Evolutionary conservation across 1,140 invertebrate species (phyloP), one percentile per base, ranked within the genome.

Genomic region (Drosophila varians): DNA sequence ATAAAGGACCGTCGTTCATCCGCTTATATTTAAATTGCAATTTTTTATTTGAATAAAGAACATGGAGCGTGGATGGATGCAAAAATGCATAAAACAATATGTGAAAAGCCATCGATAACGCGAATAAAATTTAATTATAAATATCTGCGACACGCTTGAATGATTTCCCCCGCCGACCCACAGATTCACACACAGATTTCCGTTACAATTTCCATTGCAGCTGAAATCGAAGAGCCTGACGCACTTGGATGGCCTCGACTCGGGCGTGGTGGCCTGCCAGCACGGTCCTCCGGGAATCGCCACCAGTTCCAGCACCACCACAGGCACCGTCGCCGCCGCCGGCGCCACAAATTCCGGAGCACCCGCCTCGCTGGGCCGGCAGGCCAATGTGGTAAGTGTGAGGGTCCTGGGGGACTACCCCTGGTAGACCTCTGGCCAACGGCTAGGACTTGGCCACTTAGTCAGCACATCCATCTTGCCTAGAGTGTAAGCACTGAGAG

Each of bases 201-300:
- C 34, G 74, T 70, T 74, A 56, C 52, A 9, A 7, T 52, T 54
- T 77, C 56, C 48, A 49, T 90, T 84, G 31, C 74, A 91, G 90
- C 57, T 91, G 52, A 91, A 91, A 90, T 91, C 90, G 43, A 91
- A 91, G 84, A 91, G 90, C 66, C 82, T 91, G 46, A 91, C 90
- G 31, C 89, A 91, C 62, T 77, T 91, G 65, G 90, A 91, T 89
- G 84, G 86, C 71, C 73, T 91, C 45, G 75, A 91, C 54, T 74
- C 90, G 26, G 61, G 60, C 12, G 60, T 71, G 72, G 72, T 79
- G 52, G 60, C 90, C 51, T 89, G 90, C 73, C 87, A 88, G 25
- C 90, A 82, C 26, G 74, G 61, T 21, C 54, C 49, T 12, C 49
- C 60, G 21, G 69, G 66, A 62, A 46, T 69, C 38, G 42, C 45